Conservation (phyloP, 2,888 invertebrate species). For the Fissipunctia ypsillon region DNA sequence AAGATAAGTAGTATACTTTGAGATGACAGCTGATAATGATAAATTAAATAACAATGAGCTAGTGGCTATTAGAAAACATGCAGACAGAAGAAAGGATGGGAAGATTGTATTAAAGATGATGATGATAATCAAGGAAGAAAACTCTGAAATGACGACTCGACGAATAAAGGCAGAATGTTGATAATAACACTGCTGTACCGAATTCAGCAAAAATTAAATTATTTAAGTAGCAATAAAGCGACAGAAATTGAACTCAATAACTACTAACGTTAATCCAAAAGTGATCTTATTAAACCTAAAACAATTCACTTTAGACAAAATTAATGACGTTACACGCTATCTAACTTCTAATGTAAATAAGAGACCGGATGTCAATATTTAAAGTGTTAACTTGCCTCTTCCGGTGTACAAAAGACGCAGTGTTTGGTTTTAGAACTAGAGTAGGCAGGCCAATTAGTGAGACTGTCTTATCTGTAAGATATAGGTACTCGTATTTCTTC, state of each 20-base stretch:
- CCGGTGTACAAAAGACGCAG: constrained; percentile 60
- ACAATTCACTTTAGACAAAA: background rate
- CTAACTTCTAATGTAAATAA: constrained; percentile 46
- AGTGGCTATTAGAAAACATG: background rate
- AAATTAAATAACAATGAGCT: background rate
- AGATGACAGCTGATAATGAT: background rate
- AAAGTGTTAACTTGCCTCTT: constrained; percentile 64
- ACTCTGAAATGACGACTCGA: background rate
- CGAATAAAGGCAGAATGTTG: background rate
- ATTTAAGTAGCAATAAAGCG: background rate
- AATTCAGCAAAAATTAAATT: background rate
- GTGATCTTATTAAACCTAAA: background rate
- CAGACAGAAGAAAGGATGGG: background rate
- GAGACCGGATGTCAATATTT: constrained; percentile 67
- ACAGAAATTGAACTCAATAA: background rate
- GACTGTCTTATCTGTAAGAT: constrained; percentile 50
- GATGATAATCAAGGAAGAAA: background rate
- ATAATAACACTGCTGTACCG: background rate
- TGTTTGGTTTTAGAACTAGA: constrained; percentile 61
- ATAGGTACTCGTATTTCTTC: constrained; percentile 15
- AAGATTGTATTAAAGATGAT: background rate
- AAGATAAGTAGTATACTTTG: no score
- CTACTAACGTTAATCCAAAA: background rate
- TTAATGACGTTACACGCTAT: constrained; percentile 26
- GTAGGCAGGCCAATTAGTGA: constrained; percentile 54